Conservation (phyloP, 2,888 invertebrate species). For the Nephrotoma flavescens region DNA sequence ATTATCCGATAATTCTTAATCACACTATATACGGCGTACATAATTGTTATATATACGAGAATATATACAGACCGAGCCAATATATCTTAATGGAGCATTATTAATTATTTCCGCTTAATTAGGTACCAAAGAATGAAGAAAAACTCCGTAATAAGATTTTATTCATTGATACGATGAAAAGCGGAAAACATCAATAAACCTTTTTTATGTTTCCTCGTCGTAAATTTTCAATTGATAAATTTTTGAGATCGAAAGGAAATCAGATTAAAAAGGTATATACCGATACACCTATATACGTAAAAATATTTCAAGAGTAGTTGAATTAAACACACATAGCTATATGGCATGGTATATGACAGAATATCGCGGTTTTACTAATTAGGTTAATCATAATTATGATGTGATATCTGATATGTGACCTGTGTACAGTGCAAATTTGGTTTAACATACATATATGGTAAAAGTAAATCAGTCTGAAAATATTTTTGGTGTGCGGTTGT, state of each 20-base stretch:
- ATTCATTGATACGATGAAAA: neutral
- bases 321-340: neutral
- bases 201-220: neutral
- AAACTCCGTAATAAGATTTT: neutral
- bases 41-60: neutral
- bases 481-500: neutral
- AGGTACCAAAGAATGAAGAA: neutral
- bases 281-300: neutral
- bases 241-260: neutral
- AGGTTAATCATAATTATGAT: neutral
- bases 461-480: neutral
- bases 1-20: neutral
- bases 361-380: neutral
- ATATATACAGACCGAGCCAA: neutral
- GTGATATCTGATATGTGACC: neutral
- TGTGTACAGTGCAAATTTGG: neutral
- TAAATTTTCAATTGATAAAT: neutral
- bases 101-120: neutral
- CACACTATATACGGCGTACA: neutral
- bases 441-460: neutral
- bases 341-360: neutral
- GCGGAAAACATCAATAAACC: neutral
- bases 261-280: neutral
- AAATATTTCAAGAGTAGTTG: neutral
- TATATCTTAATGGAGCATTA: neutral